Evolutionary conservation across 30 jellyfish, hydroid and myxozoan genomes (phyloP).

Genomic region (Cassiopea andromeda): DNA sequence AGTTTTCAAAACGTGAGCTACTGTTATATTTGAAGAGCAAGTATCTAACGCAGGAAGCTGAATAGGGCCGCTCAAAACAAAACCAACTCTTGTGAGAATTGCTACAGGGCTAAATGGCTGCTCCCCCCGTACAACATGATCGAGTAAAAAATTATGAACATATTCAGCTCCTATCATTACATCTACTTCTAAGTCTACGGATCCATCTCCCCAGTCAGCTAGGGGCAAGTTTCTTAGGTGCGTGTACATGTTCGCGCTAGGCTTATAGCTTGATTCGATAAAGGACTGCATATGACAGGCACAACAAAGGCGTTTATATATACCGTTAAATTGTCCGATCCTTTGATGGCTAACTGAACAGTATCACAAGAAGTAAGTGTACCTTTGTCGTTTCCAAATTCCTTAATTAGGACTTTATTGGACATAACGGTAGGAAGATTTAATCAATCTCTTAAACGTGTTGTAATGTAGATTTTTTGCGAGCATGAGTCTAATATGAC

Average conservation of each 20-base stretch:
- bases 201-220: conserved; percentile 31
- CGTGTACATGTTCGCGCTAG: neutral
- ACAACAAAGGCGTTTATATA: conserved; percentile 18
- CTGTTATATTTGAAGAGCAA: conserved; percentile 28
- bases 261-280: conserved; percentile 1
- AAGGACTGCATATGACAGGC: conserved; percentile 8
- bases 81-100: conserved; percentile 18
- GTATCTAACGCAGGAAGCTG: neutral
- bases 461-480: neutral
- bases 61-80: conserved; percentile 31
- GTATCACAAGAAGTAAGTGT: neutral
- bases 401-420: neutral
- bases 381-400: neutral
- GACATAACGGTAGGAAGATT: neutral
- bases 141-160: conserved; percentile 16
- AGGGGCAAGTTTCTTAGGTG: conserved; percentile 12
- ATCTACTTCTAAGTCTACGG: conserved; percentile 8
- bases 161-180: conserved; percentile 14
- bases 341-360: neutral
- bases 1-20: conserved; percentile 22
- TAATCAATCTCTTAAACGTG: neutral
- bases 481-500: conserved; percentile 5
- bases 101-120: conserved; percentile 33
- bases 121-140: conserved; percentile 21
- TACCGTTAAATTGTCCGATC: conserved; percentile 19